Percentiles rank a stretch among this genome's conserved stretches.
These are phyloP conservation scores for Cryptophagus acutangulus DNA, from an alignment of 2,888 invertebrate genomes.

Conservation along the genomic window DNA sequence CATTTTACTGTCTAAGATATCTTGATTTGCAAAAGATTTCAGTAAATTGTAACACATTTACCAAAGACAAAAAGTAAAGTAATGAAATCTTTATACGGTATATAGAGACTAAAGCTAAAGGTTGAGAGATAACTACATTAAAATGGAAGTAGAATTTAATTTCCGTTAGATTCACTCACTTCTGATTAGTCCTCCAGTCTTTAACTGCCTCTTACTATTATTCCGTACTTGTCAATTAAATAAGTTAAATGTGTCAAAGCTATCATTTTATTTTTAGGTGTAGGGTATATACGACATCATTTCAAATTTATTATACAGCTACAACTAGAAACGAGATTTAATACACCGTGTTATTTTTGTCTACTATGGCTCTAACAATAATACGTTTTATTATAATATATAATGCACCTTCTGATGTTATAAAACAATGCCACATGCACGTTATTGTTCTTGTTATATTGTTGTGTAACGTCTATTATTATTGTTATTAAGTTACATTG, in stretches of 20 bases:
- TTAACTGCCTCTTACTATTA: background rate
- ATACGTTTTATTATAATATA: too few relatives aligned
- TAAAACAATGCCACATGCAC: too few relatives aligned
- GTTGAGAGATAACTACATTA: slow-evolving; percentile 7
- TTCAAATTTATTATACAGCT: too few relatives aligned
- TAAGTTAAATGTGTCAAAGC: background rate
- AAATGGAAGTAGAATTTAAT: slow-evolving; percentile 14
- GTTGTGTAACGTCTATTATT: too few relatives aligned
- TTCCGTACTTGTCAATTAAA: background rate
- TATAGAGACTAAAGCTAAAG: background rate
- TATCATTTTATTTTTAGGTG: background rate
- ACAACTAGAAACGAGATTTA: too few relatives aligned
- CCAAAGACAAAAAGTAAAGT: slow-evolving; percentile 1
- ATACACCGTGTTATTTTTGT: too few relatives aligned
- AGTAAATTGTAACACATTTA: slow-evolving; percentile 1
- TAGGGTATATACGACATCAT: too few relatives aligned
- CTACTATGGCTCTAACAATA: too few relatives aligned
- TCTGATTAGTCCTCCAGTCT: slow-evolving; percentile 1
- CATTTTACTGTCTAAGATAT: background rate
- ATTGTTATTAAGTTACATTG: too few relatives aligned
- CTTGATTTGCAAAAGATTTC: background rate
- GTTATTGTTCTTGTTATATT: too few relatives aligned
- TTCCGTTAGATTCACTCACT: slow-evolving; percentile 4
- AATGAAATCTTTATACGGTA: background rate
- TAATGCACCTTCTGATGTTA: too few relatives aligned